Conservation (phyloP, 2,113 vertebrate species). For the Salvelinus namaycush region DNA sequence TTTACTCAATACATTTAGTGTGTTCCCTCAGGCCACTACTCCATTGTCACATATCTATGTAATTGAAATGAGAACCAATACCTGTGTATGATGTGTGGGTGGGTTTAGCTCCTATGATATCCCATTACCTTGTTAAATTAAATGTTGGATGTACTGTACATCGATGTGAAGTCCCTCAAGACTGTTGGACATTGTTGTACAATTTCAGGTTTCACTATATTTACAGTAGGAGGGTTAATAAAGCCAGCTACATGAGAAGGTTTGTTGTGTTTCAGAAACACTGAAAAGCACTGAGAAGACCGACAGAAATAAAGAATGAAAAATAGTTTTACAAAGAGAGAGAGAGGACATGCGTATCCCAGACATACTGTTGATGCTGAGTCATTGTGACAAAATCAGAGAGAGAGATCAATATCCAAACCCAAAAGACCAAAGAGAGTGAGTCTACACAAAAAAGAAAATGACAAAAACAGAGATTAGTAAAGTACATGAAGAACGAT, state of each 20-base stretch:
- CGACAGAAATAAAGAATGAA: conserved; percentile 29
- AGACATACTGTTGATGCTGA: conserved; percentile 47
- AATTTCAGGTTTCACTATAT: conserved; percentile 1
- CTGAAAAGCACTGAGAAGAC: conserved; percentile 14
- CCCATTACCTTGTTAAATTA: not conserved
- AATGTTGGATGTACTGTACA: not conserved
- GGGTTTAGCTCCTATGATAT: conserved; percentile 30
- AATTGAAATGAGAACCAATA: conserved; percentile 25
- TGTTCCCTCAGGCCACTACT: too few relatives aligned
- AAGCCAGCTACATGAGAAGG: not conserved
- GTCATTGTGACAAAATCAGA: conserved; percentile 37
- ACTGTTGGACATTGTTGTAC: not conserved
- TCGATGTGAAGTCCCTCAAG: not conserved
- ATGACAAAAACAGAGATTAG: conserved; percentile 45
- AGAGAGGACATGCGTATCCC: conserved; percentile 50
- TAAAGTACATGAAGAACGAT: conserved; percentile 41
- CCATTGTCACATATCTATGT: too few relatives aligned
- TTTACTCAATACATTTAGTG: too few relatives aligned
- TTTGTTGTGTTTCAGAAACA: not conserved
- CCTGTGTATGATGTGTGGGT: conserved; percentile 36
- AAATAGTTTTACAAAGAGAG: conserved; percentile 6
- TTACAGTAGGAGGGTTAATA: not conserved
- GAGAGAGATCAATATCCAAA: conserved; percentile 35
- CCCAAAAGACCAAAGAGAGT: conserved; percentile 8
- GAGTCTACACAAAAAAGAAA: conserved; percentile 25